Base-by-base conservation (phyloP, 2,113 vertebrate species). In the Etheostoma spectabile region DNA sequence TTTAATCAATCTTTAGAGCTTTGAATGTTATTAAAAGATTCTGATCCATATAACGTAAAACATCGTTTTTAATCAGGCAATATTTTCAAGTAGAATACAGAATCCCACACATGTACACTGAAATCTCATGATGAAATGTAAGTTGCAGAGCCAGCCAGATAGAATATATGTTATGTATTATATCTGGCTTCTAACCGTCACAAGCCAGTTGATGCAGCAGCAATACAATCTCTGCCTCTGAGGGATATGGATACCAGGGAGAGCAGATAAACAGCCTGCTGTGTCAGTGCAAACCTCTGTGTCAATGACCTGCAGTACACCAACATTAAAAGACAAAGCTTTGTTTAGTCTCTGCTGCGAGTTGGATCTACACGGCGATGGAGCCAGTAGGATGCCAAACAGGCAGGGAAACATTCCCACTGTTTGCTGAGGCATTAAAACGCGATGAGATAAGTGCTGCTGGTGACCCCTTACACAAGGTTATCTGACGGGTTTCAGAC, bases 371-470 rank as follows among this genome's bases (percentile, higher is more conserved):
- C 52, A 46, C 27, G 65, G 48, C 8, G 72, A 81, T 79, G 49
- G 38, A 74, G 60, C 42, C 65, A 63, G 42, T 22, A 21, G 71
- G 72, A 64, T 70, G 77, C 59, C 69, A 75, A 77, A 73, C 82
- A 77, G 80, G 67, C 80, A 62, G 18, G 48, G 62, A 82, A 18
- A 79, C 87, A 89, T 85, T 86, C 80, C 61, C 78, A 69, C 3
- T 71, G 45, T 76, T 85, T 77, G n/a, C 64, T 64, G 42, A 65
- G 42, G 10, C 48, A 62, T 15, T 67, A 53, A 48, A 30, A 73
- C 42, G 8, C 15, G 24, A 83, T 53, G n/a, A 81, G 55, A 78
- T 71, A 62, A 63, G 35, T 52, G 6, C 52, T 48, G 19, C 21
- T 55, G 16, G n/a, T 46, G 48, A 42, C 27, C 30, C 48, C n/a